Percentiles rank a stretch among this genome's conserved stretches.
phyloP scores from a whole-genome alignment of 2,113 vertebrate species.

The Oplegnathus fasciatus region DNA sequence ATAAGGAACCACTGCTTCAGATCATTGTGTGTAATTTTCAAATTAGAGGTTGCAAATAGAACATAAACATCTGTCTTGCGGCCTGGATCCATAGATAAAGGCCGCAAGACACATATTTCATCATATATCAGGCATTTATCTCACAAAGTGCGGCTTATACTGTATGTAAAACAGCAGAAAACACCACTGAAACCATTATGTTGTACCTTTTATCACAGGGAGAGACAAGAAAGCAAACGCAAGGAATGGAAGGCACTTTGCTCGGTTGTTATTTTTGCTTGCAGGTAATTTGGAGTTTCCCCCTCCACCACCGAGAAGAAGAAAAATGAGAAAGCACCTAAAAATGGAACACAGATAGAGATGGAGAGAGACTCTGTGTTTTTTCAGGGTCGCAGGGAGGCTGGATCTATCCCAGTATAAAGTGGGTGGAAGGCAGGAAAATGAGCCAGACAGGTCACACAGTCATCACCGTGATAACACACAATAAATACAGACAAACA shows the following conservation, averaged over 20 bases:
- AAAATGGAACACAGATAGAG: slow-evolving; percentile 11
- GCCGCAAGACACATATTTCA: neutral
- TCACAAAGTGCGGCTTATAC: neutral
- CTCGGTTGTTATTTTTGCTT: slow-evolving; percentile 21
- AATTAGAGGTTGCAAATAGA: too few species aligned
- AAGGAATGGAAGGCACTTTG: slow-evolving; percentile 12
- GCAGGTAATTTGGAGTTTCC: slow-evolving; percentile 21
- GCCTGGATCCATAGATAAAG: neutral
- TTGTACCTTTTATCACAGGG: slow-evolving; percentile 1
- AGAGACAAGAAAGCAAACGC: neutral
- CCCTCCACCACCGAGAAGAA: slow-evolving; percentile 3
- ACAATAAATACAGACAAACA: slow-evolving; percentile 12
- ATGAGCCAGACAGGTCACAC: slow-evolving; percentile 27
- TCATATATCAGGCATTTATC: neutral
- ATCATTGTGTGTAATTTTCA: neutral
- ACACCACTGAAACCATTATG: neutral
- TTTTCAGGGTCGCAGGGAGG: neutral
- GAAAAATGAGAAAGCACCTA: slow-evolving; percentile 20
- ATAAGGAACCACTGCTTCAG: neutral
- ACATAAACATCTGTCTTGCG: neutral
- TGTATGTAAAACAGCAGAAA: neutral
- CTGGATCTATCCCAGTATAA: neutral
- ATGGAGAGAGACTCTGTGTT: neutral
- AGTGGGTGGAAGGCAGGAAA: slow-evolving; percentile 14
- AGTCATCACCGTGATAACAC: neutral